These are phyloP conservation scores for Elephantulus edwardii DNA, from an alignment of 2,113 vertebrate genomes.

Conservation along the genomic window DNA sequence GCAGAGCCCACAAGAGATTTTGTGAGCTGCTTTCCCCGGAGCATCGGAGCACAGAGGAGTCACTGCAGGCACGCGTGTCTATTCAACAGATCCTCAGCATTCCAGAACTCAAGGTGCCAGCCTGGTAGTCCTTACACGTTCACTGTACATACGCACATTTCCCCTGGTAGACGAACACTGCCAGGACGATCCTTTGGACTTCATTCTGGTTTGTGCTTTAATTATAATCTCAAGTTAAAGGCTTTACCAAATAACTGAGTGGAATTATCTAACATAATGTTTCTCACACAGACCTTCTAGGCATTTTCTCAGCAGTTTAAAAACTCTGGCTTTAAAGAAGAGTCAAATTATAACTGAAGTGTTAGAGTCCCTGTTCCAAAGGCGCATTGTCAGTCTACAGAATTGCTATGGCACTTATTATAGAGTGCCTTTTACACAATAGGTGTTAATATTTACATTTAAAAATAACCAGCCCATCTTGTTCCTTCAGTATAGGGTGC, in stretches of 20 bases:
- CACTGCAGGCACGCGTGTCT: conserved; percentile 77
- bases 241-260: not conserved
- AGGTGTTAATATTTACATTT: not conserved
- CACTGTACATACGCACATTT: too few relatives aligned
- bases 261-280: not conserved
- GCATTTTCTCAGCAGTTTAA: not conserved
- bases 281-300: not conserved
- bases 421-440: not conserved
- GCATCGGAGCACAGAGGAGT: conserved; percentile 69
- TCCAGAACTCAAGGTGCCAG: conserved; percentile 94
- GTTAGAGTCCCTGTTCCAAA: not conserved
- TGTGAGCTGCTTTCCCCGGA: conserved; percentile 88
- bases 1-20: conserved; percentile 93
- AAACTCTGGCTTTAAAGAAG: not conserved
- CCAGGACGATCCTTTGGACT: not conserved
- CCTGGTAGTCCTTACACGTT: not conserved
- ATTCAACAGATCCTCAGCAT: conserved; percentile 86
- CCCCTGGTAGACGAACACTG: not conserved
- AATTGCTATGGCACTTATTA: not conserved
- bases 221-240: not conserved
- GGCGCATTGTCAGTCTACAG: not conserved
- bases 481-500: not conserved
- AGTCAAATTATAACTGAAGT: not conserved
- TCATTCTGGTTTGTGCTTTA: not conserved
- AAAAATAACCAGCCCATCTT: not conserved